A percentile compares a stretch with the other conserved stretches of the same genome.
phyloP scores from a whole-genome alignment of 2,113 vertebrate genomes.

The Eretmochelys imbricata region DNA sequence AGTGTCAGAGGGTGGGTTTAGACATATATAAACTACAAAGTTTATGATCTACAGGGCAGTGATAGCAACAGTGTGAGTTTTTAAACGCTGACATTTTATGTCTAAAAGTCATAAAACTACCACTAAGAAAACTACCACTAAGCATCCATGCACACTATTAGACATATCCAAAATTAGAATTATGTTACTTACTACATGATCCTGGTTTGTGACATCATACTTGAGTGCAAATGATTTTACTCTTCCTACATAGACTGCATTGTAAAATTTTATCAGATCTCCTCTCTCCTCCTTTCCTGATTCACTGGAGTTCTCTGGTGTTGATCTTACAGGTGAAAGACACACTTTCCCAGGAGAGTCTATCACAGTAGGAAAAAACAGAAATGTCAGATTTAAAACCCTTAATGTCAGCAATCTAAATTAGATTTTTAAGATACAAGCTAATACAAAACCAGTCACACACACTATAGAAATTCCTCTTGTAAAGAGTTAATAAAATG shows the following conservation, averaged over 20 bases:
- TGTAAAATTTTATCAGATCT: conserved; percentile 97
- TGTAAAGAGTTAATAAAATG: background rate
- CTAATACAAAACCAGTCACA: background rate
- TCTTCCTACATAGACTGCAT: conserved; percentile 88
- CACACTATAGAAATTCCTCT: background rate
- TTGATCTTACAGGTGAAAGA: background rate
- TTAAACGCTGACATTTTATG: accelerated
- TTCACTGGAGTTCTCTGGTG: conserved; percentile 53
- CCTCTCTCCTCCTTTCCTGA: conserved; percentile 83
- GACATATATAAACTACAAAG: background rate
- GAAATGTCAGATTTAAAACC: conserved; percentile 1
- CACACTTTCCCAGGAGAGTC: background rate
- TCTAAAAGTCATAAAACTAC: background rate
- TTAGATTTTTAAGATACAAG: background rate
- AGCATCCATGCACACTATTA: background rate
- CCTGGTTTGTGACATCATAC: conserved; percentile 83
- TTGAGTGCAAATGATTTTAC: conserved; percentile 91
- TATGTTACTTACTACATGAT: conserved; percentile 82
- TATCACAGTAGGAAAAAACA: background rate
- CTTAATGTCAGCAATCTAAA: background rate
- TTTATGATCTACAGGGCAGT: background rate
- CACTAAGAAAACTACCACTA: accelerated
- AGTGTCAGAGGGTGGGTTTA: background rate
- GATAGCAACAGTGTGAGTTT: background rate
- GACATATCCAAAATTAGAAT: background rate